Conservation (phyloP, 2,888 invertebrate genomes). For the Drosophila melanocephala region DNA sequence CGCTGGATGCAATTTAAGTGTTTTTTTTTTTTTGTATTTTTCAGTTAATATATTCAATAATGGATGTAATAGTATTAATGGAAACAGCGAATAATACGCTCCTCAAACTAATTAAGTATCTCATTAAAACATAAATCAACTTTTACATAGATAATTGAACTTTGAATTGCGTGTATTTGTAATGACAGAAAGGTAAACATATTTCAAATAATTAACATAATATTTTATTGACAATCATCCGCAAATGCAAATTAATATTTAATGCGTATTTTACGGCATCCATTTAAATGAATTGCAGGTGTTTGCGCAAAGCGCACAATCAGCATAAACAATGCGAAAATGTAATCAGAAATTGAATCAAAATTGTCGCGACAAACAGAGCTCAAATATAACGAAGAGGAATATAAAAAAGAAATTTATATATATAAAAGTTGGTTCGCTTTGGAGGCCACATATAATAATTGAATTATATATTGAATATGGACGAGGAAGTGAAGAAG, state of each 20-base stretch:
- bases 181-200: constrained; percentile 7
- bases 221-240: constrained; percentile 10
- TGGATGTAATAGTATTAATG: neutral
- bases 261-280: constrained; percentile 56
- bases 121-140: constrained; percentile 19
- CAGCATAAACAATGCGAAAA: constrained; percentile 62
- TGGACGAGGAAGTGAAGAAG: neutral
- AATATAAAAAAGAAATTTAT: neutral
- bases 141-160: constrained; percentile 14
- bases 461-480: constrained; percentile 69
- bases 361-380: constrained; percentile 12
- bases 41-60: neutral
- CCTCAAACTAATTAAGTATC: neutral
- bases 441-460: constrained; percentile 46
- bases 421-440: constrained; percentile 12
- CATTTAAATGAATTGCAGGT: constrained; percentile 65
- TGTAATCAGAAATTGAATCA: constrained; percentile 47
- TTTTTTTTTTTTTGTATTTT: neutral
- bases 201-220: constrained; percentile 31
- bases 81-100: neutral
- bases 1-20: neutral
- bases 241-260: constrained; percentile 54
- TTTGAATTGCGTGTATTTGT: constrained; percentile 17
- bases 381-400: constrained; percentile 1
- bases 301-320: constrained; percentile 53